A percentile compares a stretch with the other conserved stretches of the same genome.
These are phyloP conservation scores for Sternarchorhynchus goeldii DNA, from an alignment of 2,797 vertebrate genomes.

Conservation along the genomic window DNA sequence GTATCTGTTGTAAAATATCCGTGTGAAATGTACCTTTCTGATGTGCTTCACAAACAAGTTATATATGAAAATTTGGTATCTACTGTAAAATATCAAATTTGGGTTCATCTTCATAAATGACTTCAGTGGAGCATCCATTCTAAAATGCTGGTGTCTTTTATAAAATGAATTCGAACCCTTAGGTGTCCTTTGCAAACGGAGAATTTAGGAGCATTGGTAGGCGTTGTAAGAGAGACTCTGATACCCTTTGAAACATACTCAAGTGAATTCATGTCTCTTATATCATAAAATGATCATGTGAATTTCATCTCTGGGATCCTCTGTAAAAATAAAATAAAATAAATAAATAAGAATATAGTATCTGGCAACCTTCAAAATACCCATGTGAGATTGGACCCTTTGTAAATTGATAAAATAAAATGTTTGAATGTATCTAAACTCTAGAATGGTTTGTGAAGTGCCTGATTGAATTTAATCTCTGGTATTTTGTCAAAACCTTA, in stretches of 20 bases:
- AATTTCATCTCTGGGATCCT: neutral
- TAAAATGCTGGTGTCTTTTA: neutral
- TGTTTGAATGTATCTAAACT: neutral
- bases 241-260: neutral
- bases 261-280: neutral
- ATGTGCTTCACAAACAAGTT: no score
- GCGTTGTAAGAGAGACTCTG: neutral
- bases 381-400: neutral
- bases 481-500: neutral
- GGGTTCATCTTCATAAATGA: no score
- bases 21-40: no score
- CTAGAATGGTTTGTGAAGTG: neutral
- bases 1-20: no score
- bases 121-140: no score
- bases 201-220: no score
- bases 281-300: neutral
- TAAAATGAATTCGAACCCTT: constrained; percentile 1
- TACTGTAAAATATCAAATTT: no score
- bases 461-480: neutral
- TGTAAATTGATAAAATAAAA: no score
- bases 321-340: neutral
- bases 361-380: constrained; percentile 1
- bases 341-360: neutral
- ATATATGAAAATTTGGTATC: no score
- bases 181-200: no score